Evolutionary conservation across 1,140 invertebrate species (phyloP).

Genomic region (Sycophaga agraensis): DNA sequence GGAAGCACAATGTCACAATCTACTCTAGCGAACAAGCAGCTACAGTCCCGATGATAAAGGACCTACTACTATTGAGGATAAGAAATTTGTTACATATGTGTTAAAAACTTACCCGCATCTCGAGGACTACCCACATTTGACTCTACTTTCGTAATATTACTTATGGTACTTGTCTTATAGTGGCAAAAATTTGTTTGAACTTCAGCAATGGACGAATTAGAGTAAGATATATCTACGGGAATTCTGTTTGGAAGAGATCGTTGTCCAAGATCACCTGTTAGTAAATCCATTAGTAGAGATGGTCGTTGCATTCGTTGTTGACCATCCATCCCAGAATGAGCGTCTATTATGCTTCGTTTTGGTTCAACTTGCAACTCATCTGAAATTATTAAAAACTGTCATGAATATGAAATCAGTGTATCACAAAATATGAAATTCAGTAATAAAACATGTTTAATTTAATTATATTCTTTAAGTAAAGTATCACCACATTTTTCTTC

Average conservation of each 20-base stretch:
- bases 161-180: constrained; percentile 45
- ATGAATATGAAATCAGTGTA: too few relatives aligned
- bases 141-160: constrained; percentile 39
- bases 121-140: constrained; percentile 44
- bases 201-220: constrained; percentile 41
- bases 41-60: too few relatives aligned
- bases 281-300: constrained; percentile 51
- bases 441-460: too few relatives aligned
- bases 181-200: constrained; percentile 42
- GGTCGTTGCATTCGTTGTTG: constrained; percentile 50
- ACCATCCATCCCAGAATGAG: constrained; percentile 46
- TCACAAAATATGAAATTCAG: too few relatives aligned
- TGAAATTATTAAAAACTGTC: too few relatives aligned
- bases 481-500: too few relatives aligned
- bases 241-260: constrained; percentile 46
- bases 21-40: too few relatives aligned
- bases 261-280: constrained; percentile 52
- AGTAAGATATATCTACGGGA: constrained; percentile 48
- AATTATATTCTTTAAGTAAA: too few relatives aligned
- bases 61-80: too few relatives aligned
- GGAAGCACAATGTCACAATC: too few relatives aligned
- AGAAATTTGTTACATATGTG: too few relatives aligned
- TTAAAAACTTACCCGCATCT: too few relatives aligned
- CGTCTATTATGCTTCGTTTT: constrained; percentile 51
- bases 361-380: constrained; percentile 52